Conservation (phyloP, 2,113 vertebrate genomes). For the Xiphophorus couchianus region DNA sequence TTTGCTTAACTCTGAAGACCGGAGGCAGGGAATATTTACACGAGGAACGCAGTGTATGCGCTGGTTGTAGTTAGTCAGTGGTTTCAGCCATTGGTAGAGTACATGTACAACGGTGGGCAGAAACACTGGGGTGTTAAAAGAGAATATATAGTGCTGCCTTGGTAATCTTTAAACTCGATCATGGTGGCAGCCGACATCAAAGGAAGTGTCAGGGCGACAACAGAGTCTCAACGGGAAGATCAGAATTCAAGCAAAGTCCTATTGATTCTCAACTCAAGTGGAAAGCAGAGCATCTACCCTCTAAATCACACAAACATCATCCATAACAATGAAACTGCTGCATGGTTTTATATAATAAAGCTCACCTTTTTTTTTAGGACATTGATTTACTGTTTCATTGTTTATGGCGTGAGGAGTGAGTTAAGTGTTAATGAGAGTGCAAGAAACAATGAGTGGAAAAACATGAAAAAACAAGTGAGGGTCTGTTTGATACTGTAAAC, state of each 20-base stretch:
- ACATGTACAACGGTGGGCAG: slow-evolving; percentile 24
- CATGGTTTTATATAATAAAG: slow-evolving; percentile 44
- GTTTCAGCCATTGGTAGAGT: neutral
- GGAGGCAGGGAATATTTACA: slow-evolving; percentile 50
- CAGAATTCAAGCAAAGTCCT: slow-evolving; percentile 60
- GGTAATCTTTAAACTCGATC: slow-evolving; percentile 50
- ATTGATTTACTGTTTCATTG: slow-evolving; percentile 26
- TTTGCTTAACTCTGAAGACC: slow-evolving; percentile 51
- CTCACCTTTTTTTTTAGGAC: slow-evolving; percentile 3
- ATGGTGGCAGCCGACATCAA: slow-evolving; percentile 38
- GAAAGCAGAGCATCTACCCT: slow-evolving; percentile 32
- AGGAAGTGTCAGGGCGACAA: slow-evolving; percentile 34
- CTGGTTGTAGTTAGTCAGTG: neutral
- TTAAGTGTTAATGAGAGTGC: slow-evolving; percentile 17
- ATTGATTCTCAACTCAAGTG: slow-evolving; percentile 56
- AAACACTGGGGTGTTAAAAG: slow-evolving; percentile 23
- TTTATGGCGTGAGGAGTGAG: neutral
- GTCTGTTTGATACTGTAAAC: slow-evolving; percentile 29
- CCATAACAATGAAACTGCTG: slow-evolving; percentile 26
- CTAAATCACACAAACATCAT: slow-evolving; percentile 32
- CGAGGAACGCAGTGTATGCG: slow-evolving; percentile 10
- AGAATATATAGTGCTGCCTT: slow-evolving; percentile 19
- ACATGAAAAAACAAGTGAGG: slow-evolving; percentile 4
- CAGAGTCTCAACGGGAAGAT: slow-evolving; percentile 50
- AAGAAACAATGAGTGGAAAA: slow-evolving; percentile 20